Conservation (phyloP, 1,140 invertebrate species). For the Portunus trituberculatus region DNA sequence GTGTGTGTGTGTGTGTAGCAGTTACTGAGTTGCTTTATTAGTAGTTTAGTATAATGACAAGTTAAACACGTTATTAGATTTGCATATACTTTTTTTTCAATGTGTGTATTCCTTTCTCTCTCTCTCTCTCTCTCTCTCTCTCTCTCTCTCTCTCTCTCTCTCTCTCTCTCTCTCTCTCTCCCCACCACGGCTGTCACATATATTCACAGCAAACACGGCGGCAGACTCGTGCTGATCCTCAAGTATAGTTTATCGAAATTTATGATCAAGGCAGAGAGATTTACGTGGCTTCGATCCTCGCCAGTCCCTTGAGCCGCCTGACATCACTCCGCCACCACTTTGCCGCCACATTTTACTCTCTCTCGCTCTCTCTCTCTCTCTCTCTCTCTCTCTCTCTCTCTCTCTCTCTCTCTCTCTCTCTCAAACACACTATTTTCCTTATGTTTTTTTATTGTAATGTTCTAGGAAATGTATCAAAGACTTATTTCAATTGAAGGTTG, state of each 20-base stretch:
- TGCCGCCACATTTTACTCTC: neutral
- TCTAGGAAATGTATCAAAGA: neutral
- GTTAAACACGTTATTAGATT: too few species aligned
- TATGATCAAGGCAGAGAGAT: neutral
- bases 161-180: constrained; percentile 18
- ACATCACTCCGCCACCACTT: neutral
- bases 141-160: neutral
- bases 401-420: neutral
- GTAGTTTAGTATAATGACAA: too few species aligned
- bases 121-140: neutral
- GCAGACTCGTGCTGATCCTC: neutral
- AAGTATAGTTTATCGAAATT: constrained; percentile 6
- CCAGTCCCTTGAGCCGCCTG: neutral
- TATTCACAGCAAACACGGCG: neutral
- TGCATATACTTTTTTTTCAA: too few species aligned
- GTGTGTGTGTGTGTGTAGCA: too few species aligned
- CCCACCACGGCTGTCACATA: neutral
- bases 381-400: constrained; percentile 20
- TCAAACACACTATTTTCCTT: neutral
- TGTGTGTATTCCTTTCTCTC: too few species aligned
- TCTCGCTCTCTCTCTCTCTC: neutral
- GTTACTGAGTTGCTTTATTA: too few species aligned
- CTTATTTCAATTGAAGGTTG: neutral
- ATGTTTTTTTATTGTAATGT: neutral
- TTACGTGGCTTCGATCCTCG: neutral